These are phyloP conservation scores for Natator depressus DNA, from an alignment of 2,113 vertebrate species.

Conservation along the genomic window DNA sequence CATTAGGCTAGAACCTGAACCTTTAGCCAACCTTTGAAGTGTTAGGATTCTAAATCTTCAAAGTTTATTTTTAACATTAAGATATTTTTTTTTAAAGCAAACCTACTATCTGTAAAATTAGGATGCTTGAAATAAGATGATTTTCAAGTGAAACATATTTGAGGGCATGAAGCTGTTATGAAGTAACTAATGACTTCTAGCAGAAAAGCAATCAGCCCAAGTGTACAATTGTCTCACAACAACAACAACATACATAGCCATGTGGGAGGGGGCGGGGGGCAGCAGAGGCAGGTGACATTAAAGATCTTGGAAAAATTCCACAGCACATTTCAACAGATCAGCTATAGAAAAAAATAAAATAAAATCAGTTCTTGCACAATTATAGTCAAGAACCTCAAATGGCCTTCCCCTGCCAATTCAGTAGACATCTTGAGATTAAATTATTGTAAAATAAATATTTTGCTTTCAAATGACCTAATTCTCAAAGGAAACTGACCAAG, in stretches of 20 bases:
- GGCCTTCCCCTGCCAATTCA: neutral
- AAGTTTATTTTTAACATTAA: neutral
- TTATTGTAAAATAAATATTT: neutral
- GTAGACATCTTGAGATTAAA: conserved; percentile 1
- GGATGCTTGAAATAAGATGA: neutral
- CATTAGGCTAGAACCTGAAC: neutral
- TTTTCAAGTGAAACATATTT: neutral
- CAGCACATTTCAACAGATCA: neutral
- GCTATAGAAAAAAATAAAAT: neutral
- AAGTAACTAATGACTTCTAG: neutral
- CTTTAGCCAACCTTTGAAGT: neutral
- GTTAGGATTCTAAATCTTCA: neutral
- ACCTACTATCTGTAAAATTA: neutral
- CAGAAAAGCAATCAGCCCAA: neutral
- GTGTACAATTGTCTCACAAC: neutral
- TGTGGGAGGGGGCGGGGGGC: no score
- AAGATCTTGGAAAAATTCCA: neutral
- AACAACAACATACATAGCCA: fast-evolving
- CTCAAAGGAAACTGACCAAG: neutral
- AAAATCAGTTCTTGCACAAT: neutral
- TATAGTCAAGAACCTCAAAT: neutral
- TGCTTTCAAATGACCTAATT: neutral
- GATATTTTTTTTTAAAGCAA: no score
- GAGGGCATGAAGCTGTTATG: neutral
- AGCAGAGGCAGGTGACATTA: neutral